Base-by-base conservation (phyloP, 2,113 vertebrate species). In the Castor canadensis region DNA sequence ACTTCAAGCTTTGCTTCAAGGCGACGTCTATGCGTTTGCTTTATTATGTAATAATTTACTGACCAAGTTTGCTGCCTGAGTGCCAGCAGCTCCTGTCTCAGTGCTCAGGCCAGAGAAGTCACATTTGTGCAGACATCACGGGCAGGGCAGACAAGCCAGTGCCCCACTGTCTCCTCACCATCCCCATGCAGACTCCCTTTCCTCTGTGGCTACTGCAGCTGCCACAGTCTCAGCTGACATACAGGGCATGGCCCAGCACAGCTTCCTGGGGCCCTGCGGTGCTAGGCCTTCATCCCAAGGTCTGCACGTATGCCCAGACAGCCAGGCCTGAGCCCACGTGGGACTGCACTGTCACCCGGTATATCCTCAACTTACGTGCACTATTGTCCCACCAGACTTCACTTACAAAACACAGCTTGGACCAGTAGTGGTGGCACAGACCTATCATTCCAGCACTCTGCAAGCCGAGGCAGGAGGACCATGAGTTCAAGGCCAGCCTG, bases 1-100 rank as follows among this genome's bases (percentile, higher is more conserved):
- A 32, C 40, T 58, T 62, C 40, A n/a, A 43, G 58, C 66, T 85
- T 15, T 81, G 83, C 49, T 54, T 84, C 49, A 92, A 35, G 69
- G 13, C 40, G 73, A 60, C 1, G 3, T 45, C 43, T 30, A 11
- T 30, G 64, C 49, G 40, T 81, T 73, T 94, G 40, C 45, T 94
- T 87, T 45, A 66, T 56, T 94, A 58, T 73, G 7, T 82, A 87
- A 86, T 75, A 86, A 89, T 80, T 92, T 79, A 43, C 62, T 71
- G 30, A 84, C 73, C 67, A 32, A 58, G 35, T 87, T 77, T 80
- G 64, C 71, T 83, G 93, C 43, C 9, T 20, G 40, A 87, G 62
- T 38, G 43, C 30, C 56, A 47, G 87, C 49, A 72, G 43, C 76
- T n/a, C n/a, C 71, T 79, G 30, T 67, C 24, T 79, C 40, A 32